A percentile compares a stretch with the other conserved stretches of the same genome.
Evolutionary conservation across 1,140 invertebrate species (phyloP).

Genomic region (Parapsyche elsis): DNA sequence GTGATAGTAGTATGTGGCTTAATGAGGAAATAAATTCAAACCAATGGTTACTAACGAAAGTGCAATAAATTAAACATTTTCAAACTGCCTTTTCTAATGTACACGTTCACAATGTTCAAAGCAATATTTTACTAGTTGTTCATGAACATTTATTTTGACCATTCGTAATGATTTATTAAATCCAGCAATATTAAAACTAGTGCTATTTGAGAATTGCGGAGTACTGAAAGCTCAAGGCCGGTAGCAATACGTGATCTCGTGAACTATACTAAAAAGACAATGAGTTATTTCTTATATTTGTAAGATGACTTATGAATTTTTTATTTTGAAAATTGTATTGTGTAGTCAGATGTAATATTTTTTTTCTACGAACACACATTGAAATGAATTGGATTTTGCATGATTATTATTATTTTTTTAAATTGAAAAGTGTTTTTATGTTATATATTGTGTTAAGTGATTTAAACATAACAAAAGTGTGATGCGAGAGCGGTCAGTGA

Average conservation of each 20-base stretch:
- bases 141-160: no score
- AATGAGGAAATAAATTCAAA: neutral
- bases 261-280: conserved; percentile 41
- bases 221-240: conserved; percentile 20
- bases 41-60: conserved; percentile 38
- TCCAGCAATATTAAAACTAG: neutral
- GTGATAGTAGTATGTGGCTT: conserved; percentile 29
- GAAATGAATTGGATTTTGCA: conserved; percentile 31
- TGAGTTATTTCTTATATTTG: conserved; percentile 41
- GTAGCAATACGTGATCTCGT: conserved; percentile 49
- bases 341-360: conserved; percentile 45
- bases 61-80: conserved; percentile 37
- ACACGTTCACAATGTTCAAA: no score
- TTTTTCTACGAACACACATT: conserved; percentile 23
- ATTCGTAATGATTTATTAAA: no score
- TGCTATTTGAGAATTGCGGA: neutral
- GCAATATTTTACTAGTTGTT: neutral
- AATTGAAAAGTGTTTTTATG: conserved; percentile 33
- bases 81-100: conserved; percentile 1
- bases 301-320: conserved; percentile 42
- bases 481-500: conserved; percentile 49
- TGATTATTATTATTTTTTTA: conserved; percentile 28
- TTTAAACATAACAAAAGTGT: conserved; percentile 41
- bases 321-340: conserved; percentile 46
- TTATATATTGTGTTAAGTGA: conserved; percentile 51